Percentiles rank a stretch among this genome's conserved stretches.
These are phyloP conservation scores for Oedothorax gibbosus DNA, from an alignment of 1,140 invertebrate species.

Conservation along the genomic window DNA sequence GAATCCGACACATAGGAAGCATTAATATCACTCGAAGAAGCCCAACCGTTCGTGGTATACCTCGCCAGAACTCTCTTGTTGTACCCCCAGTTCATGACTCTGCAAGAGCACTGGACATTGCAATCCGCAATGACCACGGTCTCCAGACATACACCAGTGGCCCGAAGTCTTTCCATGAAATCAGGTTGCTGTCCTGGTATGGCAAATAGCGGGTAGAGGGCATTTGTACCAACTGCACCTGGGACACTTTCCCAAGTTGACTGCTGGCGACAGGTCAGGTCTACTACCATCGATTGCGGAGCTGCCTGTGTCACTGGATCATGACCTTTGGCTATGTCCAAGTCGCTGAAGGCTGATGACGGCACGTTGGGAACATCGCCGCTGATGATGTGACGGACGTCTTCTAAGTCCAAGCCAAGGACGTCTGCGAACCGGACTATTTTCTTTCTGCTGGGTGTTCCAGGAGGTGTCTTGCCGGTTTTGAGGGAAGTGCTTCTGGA, in stretches of 20 bases:
- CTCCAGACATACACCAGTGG: conserved; percentile 83
- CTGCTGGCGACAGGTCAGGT: conserved; percentile 76
- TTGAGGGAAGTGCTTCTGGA: conserved; percentile 87
- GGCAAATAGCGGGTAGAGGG: conserved; percentile 78
- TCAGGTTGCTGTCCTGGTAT: conserved; percentile 80
- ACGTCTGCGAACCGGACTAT: conserved; percentile 96
- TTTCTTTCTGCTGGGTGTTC: conserved; percentile 85
- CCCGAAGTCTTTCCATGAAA: conserved; percentile 83
- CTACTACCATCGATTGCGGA: conserved; percentile 62
- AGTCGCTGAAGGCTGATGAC: conserved; percentile 77
- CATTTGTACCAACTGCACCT: not conserved
- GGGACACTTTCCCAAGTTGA: not conserved
- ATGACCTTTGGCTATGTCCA: conserved; percentile 58
- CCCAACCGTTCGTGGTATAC: conserved; percentile 88
- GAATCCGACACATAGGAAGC: conserved; percentile 86
- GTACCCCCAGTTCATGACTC: conserved; percentile 90
- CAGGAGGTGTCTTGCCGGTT: conserved; percentile 90
- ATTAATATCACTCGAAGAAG: conserved; percentile 80
- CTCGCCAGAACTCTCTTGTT: conserved; percentile 89
- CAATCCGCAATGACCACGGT: conserved; percentile 80
- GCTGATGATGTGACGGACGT: conserved; percentile 72
- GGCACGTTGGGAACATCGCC: conserved; percentile 90
- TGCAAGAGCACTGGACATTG: conserved; percentile 85
- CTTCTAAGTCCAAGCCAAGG: conserved; percentile 90
- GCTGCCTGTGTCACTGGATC: conserved; percentile 65